A percentile compares a stretch with the other conserved stretches of the same genome.
phyloP scores from a whole-genome alignment of 2,888 invertebrate genomes.

The Yponomeuta cagnagella region DNA sequence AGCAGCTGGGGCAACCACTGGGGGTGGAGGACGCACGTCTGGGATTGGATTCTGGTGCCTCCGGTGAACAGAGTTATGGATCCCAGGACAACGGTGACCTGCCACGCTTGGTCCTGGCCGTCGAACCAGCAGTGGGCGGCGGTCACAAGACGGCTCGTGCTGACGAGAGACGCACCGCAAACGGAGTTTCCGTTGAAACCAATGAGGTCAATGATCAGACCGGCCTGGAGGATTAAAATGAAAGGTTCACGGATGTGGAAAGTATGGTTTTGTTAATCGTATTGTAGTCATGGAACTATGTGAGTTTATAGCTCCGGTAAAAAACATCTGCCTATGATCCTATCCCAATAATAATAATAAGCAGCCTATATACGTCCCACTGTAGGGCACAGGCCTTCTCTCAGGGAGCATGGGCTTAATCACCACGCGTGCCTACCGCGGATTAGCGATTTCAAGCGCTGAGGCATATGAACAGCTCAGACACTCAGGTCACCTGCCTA shows the following conservation, averaged over 20 bases:
- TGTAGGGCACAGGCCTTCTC: too few relatives aligned
- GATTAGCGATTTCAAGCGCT: too few relatives aligned
- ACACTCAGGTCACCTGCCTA: too few relatives aligned
- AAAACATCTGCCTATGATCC: too few relatives aligned
- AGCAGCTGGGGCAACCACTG: slow-evolving; percentile 34
- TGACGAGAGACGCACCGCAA: slow-evolving; percentile 45
- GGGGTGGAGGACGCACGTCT: slow-evolving; percentile 34
- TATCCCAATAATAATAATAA: too few relatives aligned
- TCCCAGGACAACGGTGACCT: slow-evolving; percentile 43
- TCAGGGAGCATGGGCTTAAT: too few relatives aligned
- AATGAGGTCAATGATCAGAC: slow-evolving; percentile 32
- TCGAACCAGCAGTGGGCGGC: slow-evolving; percentile 59
- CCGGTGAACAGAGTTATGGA: slow-evolving; percentile 39
- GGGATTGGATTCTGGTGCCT: slow-evolving; percentile 36
- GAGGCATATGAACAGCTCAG: too few relatives aligned
- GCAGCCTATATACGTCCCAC: too few relatives aligned
- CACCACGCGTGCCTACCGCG: too few relatives aligned
- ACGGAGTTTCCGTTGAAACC: slow-evolving; percentile 31
- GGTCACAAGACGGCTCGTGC: slow-evolving; percentile 32
- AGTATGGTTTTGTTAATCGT: too few relatives aligned
- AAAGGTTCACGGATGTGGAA: not conserved
- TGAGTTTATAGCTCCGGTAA: too few relatives aligned
- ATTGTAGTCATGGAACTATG: too few relatives aligned
- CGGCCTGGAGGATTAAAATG: slow-evolving; percentile 29
- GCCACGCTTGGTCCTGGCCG: slow-evolving; percentile 32